Evolutionary conservation across 2,888 invertebrate genomes (phyloP).

Genomic region (Crematogaster levior): DNA sequence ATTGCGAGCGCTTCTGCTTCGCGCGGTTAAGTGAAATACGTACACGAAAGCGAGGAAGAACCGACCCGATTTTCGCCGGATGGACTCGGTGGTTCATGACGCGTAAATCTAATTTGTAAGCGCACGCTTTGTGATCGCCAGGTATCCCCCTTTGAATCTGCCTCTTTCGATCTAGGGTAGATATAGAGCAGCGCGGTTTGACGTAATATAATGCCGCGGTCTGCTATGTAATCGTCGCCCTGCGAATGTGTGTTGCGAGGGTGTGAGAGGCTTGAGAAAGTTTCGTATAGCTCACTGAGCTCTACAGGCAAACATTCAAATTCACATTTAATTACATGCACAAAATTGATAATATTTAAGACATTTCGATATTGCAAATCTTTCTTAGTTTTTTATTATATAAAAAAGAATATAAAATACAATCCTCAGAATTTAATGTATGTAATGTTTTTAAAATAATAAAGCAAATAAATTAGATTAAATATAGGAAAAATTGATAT

Average conservation of each 20-base stretch:
- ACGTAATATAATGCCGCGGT: constrained; percentile 34
- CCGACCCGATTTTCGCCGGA: constrained; percentile 58
- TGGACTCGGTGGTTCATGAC: constrained; percentile 59
- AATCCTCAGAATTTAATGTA: background rate
- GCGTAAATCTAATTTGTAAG: constrained; percentile 67
- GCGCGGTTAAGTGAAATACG: constrained; percentile 9
- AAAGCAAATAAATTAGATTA: background rate
- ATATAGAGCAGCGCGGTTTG: constrained; percentile 36
- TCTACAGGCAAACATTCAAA: background rate
- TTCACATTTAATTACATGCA: background rate
- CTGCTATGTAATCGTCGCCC: constrained; percentile 13
- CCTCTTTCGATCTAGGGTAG: constrained; percentile 48
- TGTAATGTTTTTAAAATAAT: background rate
- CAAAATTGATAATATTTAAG: background rate
- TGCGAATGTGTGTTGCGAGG: background rate
- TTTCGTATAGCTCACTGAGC: background rate
- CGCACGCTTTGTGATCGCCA: constrained; percentile 59
- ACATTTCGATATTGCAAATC: background rate
- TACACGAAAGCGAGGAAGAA: constrained; percentile 6
- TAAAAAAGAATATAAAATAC: background rate
- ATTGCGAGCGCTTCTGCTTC: constrained; percentile 8
- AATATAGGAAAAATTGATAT: background rate
- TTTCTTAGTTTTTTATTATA: background rate
- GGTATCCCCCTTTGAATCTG: constrained; percentile 50
- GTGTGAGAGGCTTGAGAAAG: background rate